Conservation (phyloP, 2,888 invertebrate genomes). For the Cyclophora punctaria region DNA sequence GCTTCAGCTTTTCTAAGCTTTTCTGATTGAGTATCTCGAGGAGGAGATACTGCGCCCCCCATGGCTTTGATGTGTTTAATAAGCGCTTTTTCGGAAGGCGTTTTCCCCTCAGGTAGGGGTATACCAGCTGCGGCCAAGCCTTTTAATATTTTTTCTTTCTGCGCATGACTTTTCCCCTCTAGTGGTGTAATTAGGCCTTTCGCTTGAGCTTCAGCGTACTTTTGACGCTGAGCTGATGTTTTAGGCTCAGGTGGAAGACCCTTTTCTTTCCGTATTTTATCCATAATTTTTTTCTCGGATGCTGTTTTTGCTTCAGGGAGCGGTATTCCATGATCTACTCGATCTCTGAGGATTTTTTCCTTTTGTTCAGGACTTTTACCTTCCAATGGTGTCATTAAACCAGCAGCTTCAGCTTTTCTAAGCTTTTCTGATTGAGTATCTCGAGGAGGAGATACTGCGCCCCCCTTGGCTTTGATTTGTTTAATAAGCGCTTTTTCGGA, state of each 20-base stretch:
- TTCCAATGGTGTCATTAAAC: constrained; percentile 21
- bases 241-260: constrained; percentile 29
- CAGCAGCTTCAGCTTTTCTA: constrained; percentile 17
- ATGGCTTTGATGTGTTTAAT: constrained; percentile 15
- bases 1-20: constrained; percentile 26
- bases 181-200: constrained; percentile 26
- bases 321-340: constrained; percentile 19
- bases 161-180: constrained; percentile 23
- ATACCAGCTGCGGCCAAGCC: constrained; percentile 21
- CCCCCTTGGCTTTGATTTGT: constrained; percentile 29
- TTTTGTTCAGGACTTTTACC: constrained; percentile 24
- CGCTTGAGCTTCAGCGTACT: constrained; percentile 18
- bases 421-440: constrained; percentile 13
- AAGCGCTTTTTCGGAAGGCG: constrained; percentile 21
- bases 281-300: constrained; percentile 22
- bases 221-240: constrained; percentile 3
- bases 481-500: constrained; percentile 26
- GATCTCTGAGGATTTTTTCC: constrained; percentile 22
- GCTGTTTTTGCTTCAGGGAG: constrained; percentile 21
- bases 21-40: constrained; percentile 11
- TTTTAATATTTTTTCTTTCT: constrained; percentile 26
- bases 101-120: constrained; percentile 27
- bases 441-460: no score
- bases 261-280: constrained; percentile 24
- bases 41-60: constrained; percentile 3